These are phyloP conservation scores for Pantherophis alleghaniensis DNA, from an alignment of 2,797 vertebrate genomes.

Conservation along the genomic window DNA sequence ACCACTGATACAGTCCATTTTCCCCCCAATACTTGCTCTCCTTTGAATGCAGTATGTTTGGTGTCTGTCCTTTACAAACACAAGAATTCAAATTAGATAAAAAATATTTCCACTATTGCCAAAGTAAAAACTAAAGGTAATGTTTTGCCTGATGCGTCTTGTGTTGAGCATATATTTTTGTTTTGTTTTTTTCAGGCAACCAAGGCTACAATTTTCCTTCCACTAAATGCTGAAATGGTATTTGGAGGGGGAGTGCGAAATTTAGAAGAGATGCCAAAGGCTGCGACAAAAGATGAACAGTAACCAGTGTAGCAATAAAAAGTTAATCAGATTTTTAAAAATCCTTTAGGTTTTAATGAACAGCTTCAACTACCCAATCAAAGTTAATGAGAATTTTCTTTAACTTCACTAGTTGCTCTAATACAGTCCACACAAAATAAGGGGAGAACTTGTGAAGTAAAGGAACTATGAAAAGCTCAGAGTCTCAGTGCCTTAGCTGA, in stretches of 20 bases:
- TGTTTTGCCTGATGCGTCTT: neutral
- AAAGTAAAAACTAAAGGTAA: neutral
- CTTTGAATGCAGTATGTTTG: neutral
- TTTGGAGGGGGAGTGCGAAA: neutral
- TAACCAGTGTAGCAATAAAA: conserved; percentile 28
- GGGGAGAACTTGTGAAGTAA: neutral
- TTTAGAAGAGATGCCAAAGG: neutral
- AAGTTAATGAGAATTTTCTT: conserved; percentile 28
- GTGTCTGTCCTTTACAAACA: conserved; percentile 2
- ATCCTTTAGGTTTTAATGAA: conserved; percentile 22
- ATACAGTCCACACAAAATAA: conserved; percentile 27
- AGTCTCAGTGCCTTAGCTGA: neutral
- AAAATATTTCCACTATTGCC: neutral
- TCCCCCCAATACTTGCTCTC: neutral
- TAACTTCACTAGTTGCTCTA: neutral
- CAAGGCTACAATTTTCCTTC: neutral
- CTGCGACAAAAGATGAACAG: conserved; percentile 25
- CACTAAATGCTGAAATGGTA: neutral
- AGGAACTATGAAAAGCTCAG: conserved; percentile 21
- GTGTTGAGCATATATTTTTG: neutral
- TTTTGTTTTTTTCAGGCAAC: neutral
- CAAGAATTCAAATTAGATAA: neutral
- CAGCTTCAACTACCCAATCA: neutral
- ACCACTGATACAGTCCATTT: neutral
- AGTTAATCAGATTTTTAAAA: conserved; percentile 14